phyloP scores from a whole-genome alignment of 2,113 vertebrate genomes.

The Rhipidura dahli region DNA sequence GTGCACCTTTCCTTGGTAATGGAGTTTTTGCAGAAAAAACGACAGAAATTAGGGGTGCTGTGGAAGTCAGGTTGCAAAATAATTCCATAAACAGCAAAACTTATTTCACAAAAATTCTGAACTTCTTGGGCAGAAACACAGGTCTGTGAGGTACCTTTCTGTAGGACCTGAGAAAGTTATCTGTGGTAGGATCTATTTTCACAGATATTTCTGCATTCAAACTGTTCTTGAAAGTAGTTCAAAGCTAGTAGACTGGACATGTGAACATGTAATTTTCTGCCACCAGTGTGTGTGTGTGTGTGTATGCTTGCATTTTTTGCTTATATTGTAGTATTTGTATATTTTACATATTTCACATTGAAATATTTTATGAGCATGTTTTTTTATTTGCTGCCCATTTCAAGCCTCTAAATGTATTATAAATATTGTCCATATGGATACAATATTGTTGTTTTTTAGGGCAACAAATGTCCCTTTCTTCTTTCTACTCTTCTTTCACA shows the following conservation, averaged over 20 bases:
- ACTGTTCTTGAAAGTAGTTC: background rate
- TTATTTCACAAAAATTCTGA: background rate
- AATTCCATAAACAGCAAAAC: background rate
- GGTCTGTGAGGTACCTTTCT: background rate
- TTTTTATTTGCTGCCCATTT: background rate
- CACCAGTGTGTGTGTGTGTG: background rate
- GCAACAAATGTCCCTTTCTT: background rate
- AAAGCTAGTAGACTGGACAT: background rate
- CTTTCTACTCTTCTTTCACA: background rate
- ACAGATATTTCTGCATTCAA: background rate
- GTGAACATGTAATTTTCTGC: background rate
- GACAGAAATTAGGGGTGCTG: accelerated
- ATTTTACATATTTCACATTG: background rate
- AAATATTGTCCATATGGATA: background rate
- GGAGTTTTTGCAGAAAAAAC: background rate
- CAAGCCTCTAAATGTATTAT: background rate
- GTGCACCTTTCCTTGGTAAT: background rate
- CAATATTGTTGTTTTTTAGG: background rate
- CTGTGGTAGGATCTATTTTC: background rate
- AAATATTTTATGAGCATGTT: background rate
- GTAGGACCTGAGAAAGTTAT: background rate
- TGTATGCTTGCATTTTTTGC: background rate
- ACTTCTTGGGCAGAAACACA: background rate
- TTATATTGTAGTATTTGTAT: background rate
- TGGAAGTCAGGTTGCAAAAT: background rate